Evolutionary conservation across 1,140 invertebrate species (phyloP), one percentile per base, ranked within the genome.

Genomic region (Planococcus citri): DNA sequence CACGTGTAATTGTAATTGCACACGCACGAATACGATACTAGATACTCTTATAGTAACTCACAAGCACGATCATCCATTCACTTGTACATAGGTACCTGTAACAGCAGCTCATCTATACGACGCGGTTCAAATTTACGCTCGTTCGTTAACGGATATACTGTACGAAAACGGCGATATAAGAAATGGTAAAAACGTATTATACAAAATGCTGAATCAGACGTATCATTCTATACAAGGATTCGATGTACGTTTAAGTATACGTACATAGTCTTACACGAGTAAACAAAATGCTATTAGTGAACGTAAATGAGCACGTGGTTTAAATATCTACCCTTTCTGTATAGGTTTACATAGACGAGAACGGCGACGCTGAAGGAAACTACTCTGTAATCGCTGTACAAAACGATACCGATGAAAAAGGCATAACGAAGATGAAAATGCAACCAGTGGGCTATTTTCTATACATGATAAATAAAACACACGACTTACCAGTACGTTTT

Each of bases 321-420:
- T 17, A 71, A 6, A 27, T 27, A 22, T 25, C 25, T n/a, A n/a
- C n/a, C n/a, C n/a, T n/a, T n/a, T n/a, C n/a, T 33, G 29, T 33
- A 25, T 70, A 90, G 83, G 88, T 92, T 0, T 86, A 86, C 71
- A 93, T 95, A 72, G 91, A 95, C 75, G 83, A 83, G 2, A 90
- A 91, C 76, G 92, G 92, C 0, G 91, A 95, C 77, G 91, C 93
- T 0, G 90, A 94, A 75, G 92, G 92, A 1, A 94, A 95, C 78
- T 95, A 92, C 77, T 91, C 91, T 0, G 85, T 95, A 0, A 84
- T 95, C 14, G 85, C 87, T 0, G 79, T 87, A 9, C 60, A 9
- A 4, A 20, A 22, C 25, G 60, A 64, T n/a, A 81, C 87, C 41
- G 80, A 83, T 72, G 85, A 87, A 73, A 71, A 82, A 73, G 70